phyloP scores from a whole-genome alignment of 2,797 vertebrate genomes.

The Chaetophractus vellerosus region DNA sequence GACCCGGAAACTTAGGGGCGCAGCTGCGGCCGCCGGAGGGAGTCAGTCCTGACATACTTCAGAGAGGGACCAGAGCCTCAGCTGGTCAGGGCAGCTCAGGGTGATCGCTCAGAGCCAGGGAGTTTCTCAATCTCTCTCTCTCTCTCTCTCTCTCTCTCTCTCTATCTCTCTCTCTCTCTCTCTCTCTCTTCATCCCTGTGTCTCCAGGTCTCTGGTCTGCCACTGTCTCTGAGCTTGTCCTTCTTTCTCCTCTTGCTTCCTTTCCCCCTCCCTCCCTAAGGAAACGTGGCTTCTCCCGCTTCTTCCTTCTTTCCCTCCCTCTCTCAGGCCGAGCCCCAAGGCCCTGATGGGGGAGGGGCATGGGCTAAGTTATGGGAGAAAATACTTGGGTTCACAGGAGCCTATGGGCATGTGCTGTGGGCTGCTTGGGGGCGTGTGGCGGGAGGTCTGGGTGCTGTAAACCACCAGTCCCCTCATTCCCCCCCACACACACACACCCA shows the following conservation, averaged over 20 bases:
- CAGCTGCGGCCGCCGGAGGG: background rate
- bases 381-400: constrained; percentile 58
- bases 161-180: too few relatives aligned
- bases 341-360: constrained; percentile 57
- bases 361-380: constrained; percentile 32
- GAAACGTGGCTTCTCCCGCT: constrained; percentile 73
- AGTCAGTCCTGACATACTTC: background rate
- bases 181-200: too few relatives aligned
- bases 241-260: background rate
- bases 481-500: background rate
- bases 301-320: constrained; percentile 39
- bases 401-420: background rate
- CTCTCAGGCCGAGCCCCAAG: constrained; percentile 52
- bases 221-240: background rate
- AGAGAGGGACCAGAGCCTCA: background rate
- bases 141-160: too few relatives aligned
- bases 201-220: too few relatives aligned
- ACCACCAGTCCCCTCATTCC: background rate
- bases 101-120: background rate
- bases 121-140: background rate
- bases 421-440: background rate
- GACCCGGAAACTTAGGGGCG: constrained; percentile 6
- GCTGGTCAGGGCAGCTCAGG: background rate
- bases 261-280: constrained; percentile 53
- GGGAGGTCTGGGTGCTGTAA: background rate